Conservation (phyloP, 2,113 vertebrate species). For the Pampusana beccarii region DNA sequence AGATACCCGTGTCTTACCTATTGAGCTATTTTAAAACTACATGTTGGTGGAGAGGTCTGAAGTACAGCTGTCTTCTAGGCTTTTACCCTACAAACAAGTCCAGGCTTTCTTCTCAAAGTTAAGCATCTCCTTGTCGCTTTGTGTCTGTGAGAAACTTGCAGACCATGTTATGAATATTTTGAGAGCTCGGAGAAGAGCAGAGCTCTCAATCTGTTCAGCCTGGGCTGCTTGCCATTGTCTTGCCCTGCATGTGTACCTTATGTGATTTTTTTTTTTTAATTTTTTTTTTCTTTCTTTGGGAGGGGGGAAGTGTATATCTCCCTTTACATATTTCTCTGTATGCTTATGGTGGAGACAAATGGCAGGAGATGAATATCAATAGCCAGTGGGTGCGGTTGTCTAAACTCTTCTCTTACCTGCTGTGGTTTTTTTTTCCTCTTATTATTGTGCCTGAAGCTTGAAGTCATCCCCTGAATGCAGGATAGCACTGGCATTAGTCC, state of each 20-base stretch:
- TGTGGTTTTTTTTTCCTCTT: neutral
- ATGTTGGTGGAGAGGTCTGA: neutral
- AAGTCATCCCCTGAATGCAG: constrained; percentile 34
- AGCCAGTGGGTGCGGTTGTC: neutral
- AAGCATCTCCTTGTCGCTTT: neutral
- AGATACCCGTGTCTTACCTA: neutral
- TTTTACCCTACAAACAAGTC: neutral
- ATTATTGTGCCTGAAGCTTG: constrained; percentile 17
- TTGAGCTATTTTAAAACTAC: neutral
- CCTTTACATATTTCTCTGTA: neutral
- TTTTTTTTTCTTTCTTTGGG: neutral
- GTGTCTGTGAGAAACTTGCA: neutral
- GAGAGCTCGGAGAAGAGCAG: neutral
- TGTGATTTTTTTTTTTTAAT: neutral
- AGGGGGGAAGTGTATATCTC: neutral
- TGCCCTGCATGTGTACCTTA: constrained; percentile 17
- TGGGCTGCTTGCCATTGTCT: constrained; percentile 23
- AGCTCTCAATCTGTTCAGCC: neutral
- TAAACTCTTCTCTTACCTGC: neutral
- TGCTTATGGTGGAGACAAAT: neutral
- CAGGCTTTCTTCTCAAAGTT: neutral
- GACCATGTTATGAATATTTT: neutral
- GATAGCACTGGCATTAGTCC: neutral
- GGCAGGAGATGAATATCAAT: neutral
- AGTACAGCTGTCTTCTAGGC: neutral